These are phyloP conservation scores for Coregonus ussuriensis DNA, from an alignment of 2,797 vertebrate species.

Conservation along the genomic window DNA sequence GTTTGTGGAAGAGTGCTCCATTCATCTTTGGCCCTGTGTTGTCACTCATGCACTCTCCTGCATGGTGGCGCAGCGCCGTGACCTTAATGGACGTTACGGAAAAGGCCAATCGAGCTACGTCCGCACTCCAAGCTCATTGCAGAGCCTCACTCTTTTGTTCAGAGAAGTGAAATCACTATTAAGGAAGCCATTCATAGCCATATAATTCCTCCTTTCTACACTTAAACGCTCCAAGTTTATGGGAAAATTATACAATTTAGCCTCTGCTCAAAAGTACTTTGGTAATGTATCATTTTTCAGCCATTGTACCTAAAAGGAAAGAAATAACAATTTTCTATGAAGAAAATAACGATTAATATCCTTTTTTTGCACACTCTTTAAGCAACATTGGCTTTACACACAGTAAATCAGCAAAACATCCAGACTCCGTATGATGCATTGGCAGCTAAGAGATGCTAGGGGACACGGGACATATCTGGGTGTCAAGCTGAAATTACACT, in stretches of 20 bases:
- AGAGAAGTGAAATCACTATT: conserved; percentile 78
- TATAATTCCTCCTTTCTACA: conserved; percentile 77
- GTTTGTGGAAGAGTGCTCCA: conserved; percentile 83
- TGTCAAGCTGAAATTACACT: conserved; percentile 57
- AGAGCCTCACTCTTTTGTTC: conserved; percentile 76
- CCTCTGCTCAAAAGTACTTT: conserved; percentile 74
- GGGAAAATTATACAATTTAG: conserved; percentile 80
- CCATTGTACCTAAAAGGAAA: conserved; percentile 57
- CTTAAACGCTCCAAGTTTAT: conserved; percentile 77
- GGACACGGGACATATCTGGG: conserved; percentile 47
- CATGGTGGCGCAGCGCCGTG: conserved; percentile 78
- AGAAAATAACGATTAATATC: conserved; percentile 58
- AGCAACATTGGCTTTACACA: conserved; percentile 63
- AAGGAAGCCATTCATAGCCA: conserved; percentile 74
- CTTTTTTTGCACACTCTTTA: conserved; percentile 69
- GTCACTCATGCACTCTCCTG: conserved; percentile 77
- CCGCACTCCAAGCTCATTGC: conserved; percentile 73
- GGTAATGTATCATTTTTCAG: conserved; percentile 78
- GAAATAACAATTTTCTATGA: conserved; percentile 27
- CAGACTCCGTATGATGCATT: conserved; percentile 43
- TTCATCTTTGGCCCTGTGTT: conserved; percentile 81
- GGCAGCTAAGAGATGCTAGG: conserved; percentile 50
- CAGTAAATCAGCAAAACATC: conserved; percentile 65
- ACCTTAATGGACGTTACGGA: conserved; percentile 80
- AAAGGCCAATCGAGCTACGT: conserved; percentile 82